Evolutionary conservation across 2,113 vertebrate genomes (phyloP).

Genomic region (Nibea coibor): DNA sequence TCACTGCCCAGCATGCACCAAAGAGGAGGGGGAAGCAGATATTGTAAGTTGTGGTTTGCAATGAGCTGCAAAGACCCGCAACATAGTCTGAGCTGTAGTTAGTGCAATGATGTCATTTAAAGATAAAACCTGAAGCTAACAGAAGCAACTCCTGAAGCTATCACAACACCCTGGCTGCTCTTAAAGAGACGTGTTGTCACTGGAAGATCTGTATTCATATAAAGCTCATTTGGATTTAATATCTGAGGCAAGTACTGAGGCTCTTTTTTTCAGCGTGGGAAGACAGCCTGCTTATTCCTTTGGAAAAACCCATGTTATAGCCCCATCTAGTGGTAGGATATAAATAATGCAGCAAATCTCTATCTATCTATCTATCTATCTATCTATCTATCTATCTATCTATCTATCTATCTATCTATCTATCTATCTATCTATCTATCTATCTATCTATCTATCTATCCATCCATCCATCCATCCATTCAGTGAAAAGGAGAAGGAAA

Average conservation of each 20-base stretch:
- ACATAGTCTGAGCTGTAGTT: neutral
- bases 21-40: neutral
- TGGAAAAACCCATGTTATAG: neutral
- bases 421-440: neutral
- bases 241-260: neutral
- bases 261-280: neutral
- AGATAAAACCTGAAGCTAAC: conserved; percentile 5
- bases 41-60: conserved; percentile 1
- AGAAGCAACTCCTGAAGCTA: neutral
- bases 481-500: neutral
- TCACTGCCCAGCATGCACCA: neutral
- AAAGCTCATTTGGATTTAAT: neutral
- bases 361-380: neutral
- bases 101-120: neutral
- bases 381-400: neutral
- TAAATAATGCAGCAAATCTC: conserved; percentile 30
- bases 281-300: neutral
- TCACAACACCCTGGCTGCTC: neutral
- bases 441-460: neutral
- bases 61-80: neutral
- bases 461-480: neutral
- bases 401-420: neutral
- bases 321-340: conserved; percentile 66
- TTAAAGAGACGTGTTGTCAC: neutral
- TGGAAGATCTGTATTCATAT: neutral